Conservation (phyloP, 2,113 vertebrate species). For the Cricetomys ansorgei region DNA sequence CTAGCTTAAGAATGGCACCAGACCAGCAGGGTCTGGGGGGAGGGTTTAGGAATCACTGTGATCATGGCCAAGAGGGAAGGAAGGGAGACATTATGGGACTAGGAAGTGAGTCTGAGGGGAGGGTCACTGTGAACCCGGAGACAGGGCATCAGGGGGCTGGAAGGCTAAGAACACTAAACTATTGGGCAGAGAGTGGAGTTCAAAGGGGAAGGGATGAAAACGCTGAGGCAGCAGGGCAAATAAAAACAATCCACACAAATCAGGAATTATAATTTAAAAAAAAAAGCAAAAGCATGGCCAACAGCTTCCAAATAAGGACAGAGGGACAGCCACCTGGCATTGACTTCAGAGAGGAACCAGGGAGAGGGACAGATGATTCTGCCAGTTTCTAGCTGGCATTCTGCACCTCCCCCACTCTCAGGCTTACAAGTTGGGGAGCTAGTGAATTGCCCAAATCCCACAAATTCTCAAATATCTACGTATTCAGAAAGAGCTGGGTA, state of each 20-base stretch:
- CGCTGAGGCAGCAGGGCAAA: background rate
- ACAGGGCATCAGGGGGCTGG: background rate
- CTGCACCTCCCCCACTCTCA: background rate
- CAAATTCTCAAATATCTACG: slow-evolving; percentile 1
- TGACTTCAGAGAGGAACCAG: background rate
- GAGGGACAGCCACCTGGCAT: background rate
- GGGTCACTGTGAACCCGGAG: background rate
- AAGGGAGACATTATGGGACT: background rate
- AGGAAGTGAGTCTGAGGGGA: background rate
- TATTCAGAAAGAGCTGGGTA: background rate
- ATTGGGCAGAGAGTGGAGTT: background rate
- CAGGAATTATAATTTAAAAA: background rate
- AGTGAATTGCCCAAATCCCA: background rate
- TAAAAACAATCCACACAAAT: background rate
- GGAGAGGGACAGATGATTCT: background rate
- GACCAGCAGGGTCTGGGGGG: background rate
- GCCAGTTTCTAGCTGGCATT: background rate
- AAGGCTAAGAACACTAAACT: background rate
- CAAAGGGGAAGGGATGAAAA: background rate
- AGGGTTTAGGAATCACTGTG: background rate
- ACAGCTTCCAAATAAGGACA: slow-evolving; percentile 10
- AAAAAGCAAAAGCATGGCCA: slow-evolving; percentile 1
- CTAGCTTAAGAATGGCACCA: background rate
- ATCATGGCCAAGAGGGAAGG: background rate
- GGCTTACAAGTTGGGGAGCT: background rate